Evolutionary conservation across 2,888 invertebrate species (phyloP).

Genomic region (Hedya salicella): DNA sequence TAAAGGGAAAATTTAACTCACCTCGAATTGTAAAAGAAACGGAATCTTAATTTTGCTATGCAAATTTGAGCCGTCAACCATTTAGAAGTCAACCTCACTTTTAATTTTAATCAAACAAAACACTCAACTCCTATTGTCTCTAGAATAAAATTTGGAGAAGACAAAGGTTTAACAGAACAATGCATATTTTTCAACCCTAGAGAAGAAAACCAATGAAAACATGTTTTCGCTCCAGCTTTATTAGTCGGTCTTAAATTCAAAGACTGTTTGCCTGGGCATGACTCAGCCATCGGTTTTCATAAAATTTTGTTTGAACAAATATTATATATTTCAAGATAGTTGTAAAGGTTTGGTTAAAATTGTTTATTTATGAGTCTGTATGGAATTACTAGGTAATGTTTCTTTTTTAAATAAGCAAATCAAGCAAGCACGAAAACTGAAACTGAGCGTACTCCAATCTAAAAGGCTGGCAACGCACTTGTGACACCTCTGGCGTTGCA

Average conservation of each 20-base stretch:
- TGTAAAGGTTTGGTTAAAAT: no score
- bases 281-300: not conserved
- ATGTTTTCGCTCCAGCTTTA: slow-evolving; percentile 34
- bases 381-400: no score
- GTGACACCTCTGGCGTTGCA: no score
- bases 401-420: no score
- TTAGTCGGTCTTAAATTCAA: slow-evolving; percentile 10
- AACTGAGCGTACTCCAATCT: no score
- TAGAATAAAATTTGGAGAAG: slow-evolving; percentile 20
- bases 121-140: not conserved
- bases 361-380: no score
- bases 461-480: no score
- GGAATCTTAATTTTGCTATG: not conserved
- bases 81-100: slow-evolving; percentile 15
- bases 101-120: slow-evolving; percentile 19
- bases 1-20: not conserved
- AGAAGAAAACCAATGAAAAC: slow-evolving; percentile 23
- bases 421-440: no score
- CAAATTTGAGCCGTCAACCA: not conserved
- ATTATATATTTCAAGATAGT: no score
- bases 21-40: not conserved
- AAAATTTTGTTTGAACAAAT: not conserved
- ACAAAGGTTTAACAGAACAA: slow-evolving; percentile 24
- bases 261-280: not conserved
- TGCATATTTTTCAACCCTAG: slow-evolving; percentile 37